Evolutionary conservation across 1,140 invertebrate genomes (phyloP), one percentile per base, ranked within the genome.

Genomic region (Homalodisca vitripennis): DNA sequence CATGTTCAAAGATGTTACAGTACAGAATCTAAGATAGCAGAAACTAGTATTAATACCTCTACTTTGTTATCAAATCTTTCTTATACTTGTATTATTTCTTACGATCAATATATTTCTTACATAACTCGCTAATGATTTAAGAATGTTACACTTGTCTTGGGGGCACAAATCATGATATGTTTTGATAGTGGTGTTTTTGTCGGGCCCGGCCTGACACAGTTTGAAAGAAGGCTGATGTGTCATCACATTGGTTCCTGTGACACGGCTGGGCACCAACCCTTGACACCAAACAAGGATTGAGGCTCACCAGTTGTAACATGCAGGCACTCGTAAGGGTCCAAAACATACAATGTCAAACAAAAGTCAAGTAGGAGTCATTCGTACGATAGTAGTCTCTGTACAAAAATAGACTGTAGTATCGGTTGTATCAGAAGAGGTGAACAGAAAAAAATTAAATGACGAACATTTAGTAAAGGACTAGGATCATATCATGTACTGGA

Each of bases 121-220:
- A 55, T 73, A 71, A 73, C 48, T 71, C 69, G 64, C 68, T 71
- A 73, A 65, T 68, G 72, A 73, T 73, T 73, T 73, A 73, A 73
- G 72, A 73, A 73, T 71, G 71, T 63, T 73, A 73, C 72, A 73
- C 72, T 73, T 73, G 70, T 71, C n/a, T 55, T 71, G 72, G 72
- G 72, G 72, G 72, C 72, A 73, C 72, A 68, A 70, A 57, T 71
- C 68, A 73, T 73, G 72, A 73, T 73, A 73, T 73, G 72, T 73
- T 73, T 73, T 70, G 72, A 73, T 73, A 70, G 66, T 55, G 72
- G 72, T 73, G 72, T 73, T 73, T 73, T 71, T 73, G 57, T 46
- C 31, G 34, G 57, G 55, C 47, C 67, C 63, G 70, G 63, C 70
- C 70, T 30, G 22, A 34, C 30, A 47, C 64, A 55, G 60, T 67